phyloP scores from a whole-genome alignment of 2,888 invertebrate species.

The Pardosa pseudoannulata region DNA sequence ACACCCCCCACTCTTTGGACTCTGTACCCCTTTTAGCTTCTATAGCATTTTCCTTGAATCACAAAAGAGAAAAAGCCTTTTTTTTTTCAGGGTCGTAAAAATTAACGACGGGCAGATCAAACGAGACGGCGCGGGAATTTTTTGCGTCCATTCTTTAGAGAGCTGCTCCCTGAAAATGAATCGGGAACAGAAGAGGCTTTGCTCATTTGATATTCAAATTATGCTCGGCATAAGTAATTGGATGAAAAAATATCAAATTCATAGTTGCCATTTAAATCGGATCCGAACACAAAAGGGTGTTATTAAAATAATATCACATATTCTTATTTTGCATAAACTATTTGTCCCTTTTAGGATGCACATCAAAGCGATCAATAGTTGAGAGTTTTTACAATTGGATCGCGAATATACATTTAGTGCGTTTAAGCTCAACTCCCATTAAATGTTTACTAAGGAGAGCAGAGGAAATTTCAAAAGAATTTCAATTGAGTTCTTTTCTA shows the following conservation, averaged over 20 bases:
- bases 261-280: neutral
- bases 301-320: neutral
- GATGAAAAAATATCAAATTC: neutral
- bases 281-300: neutral
- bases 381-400: no score
- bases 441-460: no score
- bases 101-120: conserved; percentile 1
- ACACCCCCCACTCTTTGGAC: no score
- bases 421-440: no score
- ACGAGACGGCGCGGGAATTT: neutral
- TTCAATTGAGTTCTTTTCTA: no score
- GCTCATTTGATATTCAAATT: conserved; percentile 10
- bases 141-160: neutral
- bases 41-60: neutral
- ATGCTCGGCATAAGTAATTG: neutral
- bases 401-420: no score
- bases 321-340: neutral
- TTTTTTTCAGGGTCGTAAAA: conserved; percentile 17
- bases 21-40: neutral
- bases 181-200: neutral
- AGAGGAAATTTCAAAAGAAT: no score
- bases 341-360: neutral
- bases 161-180: neutral
- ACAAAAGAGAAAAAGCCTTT: conserved; percentile 4
- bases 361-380: no score